Base-by-base conservation (phyloP, 2,888 invertebrate genomes). In the Tridacna gigas region DNA sequence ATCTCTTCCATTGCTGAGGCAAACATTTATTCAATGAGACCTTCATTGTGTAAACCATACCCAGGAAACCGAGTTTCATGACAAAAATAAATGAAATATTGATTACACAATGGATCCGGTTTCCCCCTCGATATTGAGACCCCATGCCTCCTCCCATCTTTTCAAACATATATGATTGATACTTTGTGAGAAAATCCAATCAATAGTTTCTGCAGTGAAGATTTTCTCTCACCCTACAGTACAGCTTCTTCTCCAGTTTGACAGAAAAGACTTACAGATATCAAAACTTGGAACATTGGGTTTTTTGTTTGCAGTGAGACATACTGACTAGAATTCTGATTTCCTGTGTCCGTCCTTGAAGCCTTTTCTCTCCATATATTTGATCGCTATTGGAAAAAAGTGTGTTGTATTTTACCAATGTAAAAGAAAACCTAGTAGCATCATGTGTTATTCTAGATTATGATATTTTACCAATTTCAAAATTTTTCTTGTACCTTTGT, bases 201-300 rank as follows among this genome's bases (percentile, higher is more conserved):
- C 71, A 71, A 71, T 71, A 71, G 48, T 71, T 51, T 45, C 71
- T 71, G 71, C 71, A 71, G 71, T 48, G 71, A 71, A 71, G 51
- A 51, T 22, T 71, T 71, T 67, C 71, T 51, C 71, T 26, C 18
- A 37, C 71, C 51, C 25, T 67, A 67, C n/a, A 13, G 26, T 51
- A 71, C 51, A 25, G 71, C 71, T 25, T 63, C 51, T n/a, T 71
- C 71, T 51, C 71, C 13, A 11, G 25, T 20, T 51, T 71, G 51
- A 71, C 71, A 71, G 71, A 22, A 48, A 47, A 71, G 71, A 71
- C 71, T 71, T 51, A 25, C 25, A 71, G 51, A 51, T 51, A 71
- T 71, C 71, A 71, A 71, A 51, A 51, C 71, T 71, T 26, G 71
- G 71, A 71, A 71, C 25, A 56, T 56, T 56, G 56, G 56, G 18